phyloP scores from a whole-genome alignment of 1,140 invertebrate species.

The Ceratina australensis region DNA sequence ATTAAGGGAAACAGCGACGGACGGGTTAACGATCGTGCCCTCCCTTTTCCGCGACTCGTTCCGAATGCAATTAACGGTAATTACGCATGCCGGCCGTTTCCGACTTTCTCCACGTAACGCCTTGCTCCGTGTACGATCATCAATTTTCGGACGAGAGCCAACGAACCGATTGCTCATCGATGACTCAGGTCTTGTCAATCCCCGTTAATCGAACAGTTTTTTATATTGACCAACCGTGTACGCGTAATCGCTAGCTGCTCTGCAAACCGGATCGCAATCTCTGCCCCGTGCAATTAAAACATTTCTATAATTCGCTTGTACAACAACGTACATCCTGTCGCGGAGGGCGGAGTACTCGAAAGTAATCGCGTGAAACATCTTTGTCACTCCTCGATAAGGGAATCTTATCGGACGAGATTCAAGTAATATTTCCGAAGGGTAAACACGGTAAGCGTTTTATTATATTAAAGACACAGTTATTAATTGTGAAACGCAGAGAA shows the following conservation, averaged over 20 bases:
- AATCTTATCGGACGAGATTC: neutral
- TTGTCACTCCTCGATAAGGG: conserved; percentile 12
- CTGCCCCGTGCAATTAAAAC: neutral
- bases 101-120: conserved; percentile 10
- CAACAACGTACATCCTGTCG: neutral
- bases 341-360: neutral
- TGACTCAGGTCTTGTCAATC: conserved; percentile 56
- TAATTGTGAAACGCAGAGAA: neutral
- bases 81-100: conserved; percentile 14
- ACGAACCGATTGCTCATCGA: conserved; percentile 44
- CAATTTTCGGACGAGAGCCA: conserved; percentile 39
- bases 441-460: neutral
- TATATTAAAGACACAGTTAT: neutral
- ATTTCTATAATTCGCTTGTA: conserved; percentile 4
- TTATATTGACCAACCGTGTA: conserved; percentile 20
- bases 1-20: conserved; percentile 11
- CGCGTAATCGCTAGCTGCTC: neutral
- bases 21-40: conserved; percentile 26
- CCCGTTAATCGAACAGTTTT: conserved; percentile 51
- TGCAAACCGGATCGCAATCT: neutral
- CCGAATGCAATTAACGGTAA: conserved; percentile 32
- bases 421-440: neutral
- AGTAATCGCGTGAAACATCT: conserved; percentile 26
- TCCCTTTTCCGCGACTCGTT: conserved; percentile 20
- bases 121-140: neutral